Percentiles rank a stretch among this genome's conserved stretches.
phyloP scores from a whole-genome alignment of 2,888 invertebrate genomes.

The Caprella mutica region DNA sequence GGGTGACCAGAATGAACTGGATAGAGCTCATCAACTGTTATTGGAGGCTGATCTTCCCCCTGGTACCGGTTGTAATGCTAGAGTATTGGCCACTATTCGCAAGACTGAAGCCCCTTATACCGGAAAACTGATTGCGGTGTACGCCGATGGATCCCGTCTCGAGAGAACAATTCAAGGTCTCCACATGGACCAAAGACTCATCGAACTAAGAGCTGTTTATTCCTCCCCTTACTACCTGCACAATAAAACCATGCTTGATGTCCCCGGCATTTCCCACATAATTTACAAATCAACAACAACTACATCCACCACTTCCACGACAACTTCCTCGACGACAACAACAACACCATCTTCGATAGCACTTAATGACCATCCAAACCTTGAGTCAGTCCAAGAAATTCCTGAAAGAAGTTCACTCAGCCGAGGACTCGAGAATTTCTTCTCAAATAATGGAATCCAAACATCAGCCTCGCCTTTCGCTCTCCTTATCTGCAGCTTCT shows the following conservation, averaged over 20 bases:
- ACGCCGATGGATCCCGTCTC: constrained; percentile 22
- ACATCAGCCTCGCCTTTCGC: too few species aligned
- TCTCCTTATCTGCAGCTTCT: too few species aligned
- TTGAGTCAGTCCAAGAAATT: constrained; percentile 16
- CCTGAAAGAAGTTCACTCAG: constrained; percentile 26
- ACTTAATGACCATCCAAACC: too few species aligned
- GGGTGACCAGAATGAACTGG: constrained; percentile 30
- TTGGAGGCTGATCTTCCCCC: constrained; percentile 31
- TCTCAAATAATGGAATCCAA: too few species aligned
- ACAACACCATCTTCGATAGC: constrained; percentile 19
- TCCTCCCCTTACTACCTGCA: constrained; percentile 25
- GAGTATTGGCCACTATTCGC: constrained; percentile 26
- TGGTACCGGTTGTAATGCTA: constrained; percentile 25
- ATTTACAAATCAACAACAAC: constrained; percentile 31
- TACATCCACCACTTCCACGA: constrained; percentile 24
- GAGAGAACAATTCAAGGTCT: constrained; percentile 27
- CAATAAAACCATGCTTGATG: constrained; percentile 29
- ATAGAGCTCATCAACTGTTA: constrained; percentile 18
- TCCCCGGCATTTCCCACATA: constrained; percentile 14
- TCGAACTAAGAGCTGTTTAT: constrained; percentile 22
- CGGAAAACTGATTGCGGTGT: constrained; percentile 27
- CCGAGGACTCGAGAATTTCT: constrained; percentile 3
- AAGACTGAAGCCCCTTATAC: constrained; percentile 29
- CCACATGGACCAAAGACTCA: constrained; percentile 28
- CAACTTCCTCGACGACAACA: constrained; percentile 28